phyloP scores from a whole-genome alignment of 2,113 vertebrate genomes.

The Cinclus cinclus region DNA sequence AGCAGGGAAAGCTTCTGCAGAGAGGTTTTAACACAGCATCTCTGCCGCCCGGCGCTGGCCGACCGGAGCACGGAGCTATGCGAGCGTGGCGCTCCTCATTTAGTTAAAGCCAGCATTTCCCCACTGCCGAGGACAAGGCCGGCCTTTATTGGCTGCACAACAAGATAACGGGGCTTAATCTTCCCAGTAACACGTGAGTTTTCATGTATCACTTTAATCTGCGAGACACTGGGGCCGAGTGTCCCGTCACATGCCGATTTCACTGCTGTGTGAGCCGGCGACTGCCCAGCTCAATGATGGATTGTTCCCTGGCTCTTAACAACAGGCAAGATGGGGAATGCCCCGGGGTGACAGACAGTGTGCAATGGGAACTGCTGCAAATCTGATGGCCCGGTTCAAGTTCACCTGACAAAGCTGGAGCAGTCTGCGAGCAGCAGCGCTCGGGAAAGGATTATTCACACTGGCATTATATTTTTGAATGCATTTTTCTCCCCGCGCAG shows the following conservation, averaged over 20 bases:
- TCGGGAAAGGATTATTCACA: conserved; percentile 82
- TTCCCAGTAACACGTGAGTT: conserved; percentile 75
- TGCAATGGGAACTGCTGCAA: conserved; percentile 68
- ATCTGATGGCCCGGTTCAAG: conserved; percentile 76
- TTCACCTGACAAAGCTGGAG: conserved; percentile 83
- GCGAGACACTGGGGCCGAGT: conserved; percentile 64
- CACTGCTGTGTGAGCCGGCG: conserved; percentile 74
- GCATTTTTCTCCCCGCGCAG: conserved; percentile 74
- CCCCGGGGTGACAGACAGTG: conserved; percentile 77
- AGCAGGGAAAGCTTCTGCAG: not conserved
- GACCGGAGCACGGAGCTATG: not conserved
- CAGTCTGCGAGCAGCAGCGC: conserved; percentile 70
- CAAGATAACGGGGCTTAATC: conserved; percentile 73
- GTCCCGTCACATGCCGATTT: conserved; percentile 76
- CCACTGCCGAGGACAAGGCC: conserved; percentile 8
- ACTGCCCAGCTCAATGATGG: conserved; percentile 74
- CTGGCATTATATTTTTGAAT: conserved; percentile 76
- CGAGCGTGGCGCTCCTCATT: not conserved
- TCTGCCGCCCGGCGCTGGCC: not conserved
- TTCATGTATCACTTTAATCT: conserved; percentile 79
- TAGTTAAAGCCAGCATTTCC: conserved; percentile 40
- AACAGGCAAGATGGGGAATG: conserved; percentile 80
- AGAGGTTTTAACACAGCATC: conserved; percentile 32
- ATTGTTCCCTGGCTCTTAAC: conserved; percentile 74
- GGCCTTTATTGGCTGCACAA: conserved; percentile 68